Evolutionary conservation across 2,797 vertebrate species (phyloP), one percentile per base, ranked within the genome.

Genomic region (Catamblyrhynchus diadema): DNA sequence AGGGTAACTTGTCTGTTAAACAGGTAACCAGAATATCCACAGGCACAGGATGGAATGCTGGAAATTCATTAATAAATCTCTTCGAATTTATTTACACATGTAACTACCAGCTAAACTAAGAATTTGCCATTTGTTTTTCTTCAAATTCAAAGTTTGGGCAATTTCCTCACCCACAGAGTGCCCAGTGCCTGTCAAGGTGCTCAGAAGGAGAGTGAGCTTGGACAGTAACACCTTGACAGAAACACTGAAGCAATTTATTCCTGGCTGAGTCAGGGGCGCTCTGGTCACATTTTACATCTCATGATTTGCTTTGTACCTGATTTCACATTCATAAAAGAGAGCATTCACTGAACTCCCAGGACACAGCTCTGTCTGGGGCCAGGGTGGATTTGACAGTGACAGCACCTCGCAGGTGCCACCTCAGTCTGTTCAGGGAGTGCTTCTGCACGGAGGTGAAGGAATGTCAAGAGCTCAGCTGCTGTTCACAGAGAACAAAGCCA

Each of bases 11-110:
- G 28, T 14, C 22, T 56, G 41, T 53, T 22, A 15, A 65, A 45
- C 57, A 82, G 86, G 86, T 86, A 77, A 78, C 53, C 74, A 39
- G 30, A 54, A 81, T 25, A 44, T 10, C 19, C 17, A 18, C 6
- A 20, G 61, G 59, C 54, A 73, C 20, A 82, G 88, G 67, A 78
- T 86, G 44, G 65, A 92, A 81, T 64, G 73, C 66, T 87, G 69
- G 54, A 93, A 61, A 30, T 21, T 39, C 27, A 59, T 88, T 72
- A 89, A 80, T 67, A 88, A 84, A 93, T 45, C 41, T 30, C 39
- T 86, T 51, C 28, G 45, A 28, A 65, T 48, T 72, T 69, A 18
- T 81, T 81, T 33, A 42, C 22, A 30, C 1, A 4, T 32, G 27
- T 57, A 70, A 61, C n/a, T 48, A 62, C 17, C 56, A 54, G 27